These are phyloP conservation scores for Passerina amoena DNA, from an alignment of 2,113 vertebrate genomes.

Conservation along the genomic window DNA sequence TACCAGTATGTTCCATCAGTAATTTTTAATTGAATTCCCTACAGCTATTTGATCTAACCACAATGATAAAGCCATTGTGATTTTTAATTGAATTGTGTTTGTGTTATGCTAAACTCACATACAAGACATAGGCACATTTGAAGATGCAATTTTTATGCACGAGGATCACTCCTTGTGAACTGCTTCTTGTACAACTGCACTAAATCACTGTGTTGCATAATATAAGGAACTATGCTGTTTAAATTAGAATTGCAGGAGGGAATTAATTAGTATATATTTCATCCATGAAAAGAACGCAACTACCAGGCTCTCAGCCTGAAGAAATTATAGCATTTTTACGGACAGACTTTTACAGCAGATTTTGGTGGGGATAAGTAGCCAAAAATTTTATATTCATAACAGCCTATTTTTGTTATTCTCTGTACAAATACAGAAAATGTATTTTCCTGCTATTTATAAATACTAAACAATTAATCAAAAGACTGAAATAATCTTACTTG, in stretches of 20 bases:
- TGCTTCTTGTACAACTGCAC: neutral
- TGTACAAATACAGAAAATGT: neutral
- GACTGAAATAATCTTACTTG: neutral
- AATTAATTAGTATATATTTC: neutral
- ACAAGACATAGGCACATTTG: neutral
- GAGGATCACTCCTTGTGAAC: neutral
- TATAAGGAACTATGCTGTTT: neutral
- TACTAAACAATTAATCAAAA: neutral
- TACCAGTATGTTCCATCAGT: conserved; percentile 24
- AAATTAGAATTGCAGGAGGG: neutral
- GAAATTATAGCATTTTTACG: neutral
- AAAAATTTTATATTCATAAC: neutral
- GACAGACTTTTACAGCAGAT: neutral
- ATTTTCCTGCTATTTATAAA: neutral
- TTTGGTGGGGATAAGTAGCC: neutral
- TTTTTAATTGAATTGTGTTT: conserved; percentile 63
- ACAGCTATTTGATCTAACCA: conserved; percentile 43
- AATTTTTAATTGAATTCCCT: conserved; percentile 67
- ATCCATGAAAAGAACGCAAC: neutral
- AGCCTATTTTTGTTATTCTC: neutral
- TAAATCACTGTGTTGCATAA: neutral
- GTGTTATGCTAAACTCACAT: conserved; percentile 6
- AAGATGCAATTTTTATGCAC: neutral
- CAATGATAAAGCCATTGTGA: conserved; percentile 51
- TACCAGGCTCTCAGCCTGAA: neutral